Evolutionary conservation across 1,140 invertebrate genomes (phyloP).

Genomic region (Procambarus virginalis): DNA sequence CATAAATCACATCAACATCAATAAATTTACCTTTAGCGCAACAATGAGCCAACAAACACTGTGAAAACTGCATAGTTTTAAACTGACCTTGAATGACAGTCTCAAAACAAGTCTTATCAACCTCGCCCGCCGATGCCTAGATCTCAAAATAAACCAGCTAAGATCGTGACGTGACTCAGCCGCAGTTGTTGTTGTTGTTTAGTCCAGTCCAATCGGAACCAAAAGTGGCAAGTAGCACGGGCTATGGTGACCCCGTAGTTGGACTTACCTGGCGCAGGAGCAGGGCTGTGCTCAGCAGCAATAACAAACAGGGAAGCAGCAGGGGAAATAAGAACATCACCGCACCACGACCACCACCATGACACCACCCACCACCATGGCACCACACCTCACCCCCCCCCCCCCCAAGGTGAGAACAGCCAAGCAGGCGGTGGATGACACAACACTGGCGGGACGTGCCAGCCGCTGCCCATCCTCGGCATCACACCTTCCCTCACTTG

Average conservation of each 20-base stretch:
- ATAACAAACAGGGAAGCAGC: too few relatives aligned
- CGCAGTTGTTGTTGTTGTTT: background rate
- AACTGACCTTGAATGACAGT: too few relatives aligned
- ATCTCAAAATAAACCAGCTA: background rate
- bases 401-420: background rate
- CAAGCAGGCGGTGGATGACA: background rate
- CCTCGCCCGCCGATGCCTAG: background rate
- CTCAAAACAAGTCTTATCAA: background rate
- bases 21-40: too few relatives aligned
- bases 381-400: background rate
- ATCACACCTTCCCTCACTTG: background rate
- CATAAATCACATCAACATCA: background rate
- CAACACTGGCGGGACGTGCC: background rate
- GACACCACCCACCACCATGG: too few relatives aligned
- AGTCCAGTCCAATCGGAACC: too few relatives aligned
- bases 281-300: too few relatives aligned
- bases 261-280: too few relatives aligned
- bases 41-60: too few relatives aligned
- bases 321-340: background rate
- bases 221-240: too few relatives aligned
- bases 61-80: too few relatives aligned
- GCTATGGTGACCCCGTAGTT: too few relatives aligned
- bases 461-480: background rate
- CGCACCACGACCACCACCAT: too few relatives aligned
- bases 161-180: background rate